A percentile compares a stretch with the other conserved stretches of the same genome.
Evolutionary conservation across 2,113 vertebrate species (phyloP).

Genomic region (Rhinoderma darwinii): DNA sequence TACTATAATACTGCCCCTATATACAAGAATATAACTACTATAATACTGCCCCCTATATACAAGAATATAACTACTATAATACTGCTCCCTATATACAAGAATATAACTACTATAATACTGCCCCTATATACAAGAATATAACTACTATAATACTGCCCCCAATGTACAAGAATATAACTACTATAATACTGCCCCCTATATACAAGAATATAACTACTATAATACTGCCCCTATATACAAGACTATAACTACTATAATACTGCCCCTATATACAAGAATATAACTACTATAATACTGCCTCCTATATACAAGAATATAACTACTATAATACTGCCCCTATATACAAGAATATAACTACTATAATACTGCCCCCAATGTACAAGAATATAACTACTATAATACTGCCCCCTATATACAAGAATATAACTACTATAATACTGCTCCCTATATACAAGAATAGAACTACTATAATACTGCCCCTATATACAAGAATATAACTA

Average conservation of each 20-base stretch:
- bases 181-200: background rate
- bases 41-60: constrained; percentile 1
- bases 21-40: constrained; percentile 3
- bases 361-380: background rate
- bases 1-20: background rate
- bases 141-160: background rate
- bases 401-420: background rate
- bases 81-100: background rate
- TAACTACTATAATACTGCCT: background rate
- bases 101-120: constrained; percentile 2
- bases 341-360: constrained; percentile 1
- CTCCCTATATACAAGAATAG: background rate
- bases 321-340: background rate
- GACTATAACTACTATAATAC: background rate
- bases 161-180: constrained; percentile 3
- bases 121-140: background rate
- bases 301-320: constrained; percentile 7
- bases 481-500: background rate
- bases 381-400: constrained; percentile 11
- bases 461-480: background rate
- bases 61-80: constrained; percentile 4
- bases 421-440: constrained; percentile 10
- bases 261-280: no score
- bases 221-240: background rate
- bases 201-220: constrained; percentile 7